Evolutionary conservation across 2,113 vertebrate species (phyloP).

Genomic region (Puffinus mauretanicus): DNA sequence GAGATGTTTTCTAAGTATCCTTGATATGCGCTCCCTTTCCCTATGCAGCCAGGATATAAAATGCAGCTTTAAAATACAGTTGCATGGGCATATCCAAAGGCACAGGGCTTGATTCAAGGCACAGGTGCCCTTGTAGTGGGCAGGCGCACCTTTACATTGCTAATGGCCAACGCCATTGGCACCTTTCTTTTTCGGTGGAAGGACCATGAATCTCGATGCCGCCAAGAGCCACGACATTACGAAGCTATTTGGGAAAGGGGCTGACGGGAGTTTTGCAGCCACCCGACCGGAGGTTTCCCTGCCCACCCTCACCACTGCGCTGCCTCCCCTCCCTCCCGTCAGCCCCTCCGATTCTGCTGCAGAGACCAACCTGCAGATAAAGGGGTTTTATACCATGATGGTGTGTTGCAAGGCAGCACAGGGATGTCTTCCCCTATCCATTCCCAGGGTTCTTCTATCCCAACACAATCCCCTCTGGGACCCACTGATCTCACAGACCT

Average conservation of each 20-base stretch:
- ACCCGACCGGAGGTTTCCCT: neutral
- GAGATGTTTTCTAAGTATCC: neutral
- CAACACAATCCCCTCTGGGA: neutral
- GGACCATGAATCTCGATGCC: neutral
- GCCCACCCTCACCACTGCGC: too few species aligned
- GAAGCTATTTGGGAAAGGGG: neutral
- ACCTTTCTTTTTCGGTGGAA: neutral
- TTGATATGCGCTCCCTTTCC: neutral
- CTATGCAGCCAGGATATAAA: neutral
- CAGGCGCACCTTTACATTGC: neutral
- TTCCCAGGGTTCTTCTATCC: neutral
- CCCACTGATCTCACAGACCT: neutral
- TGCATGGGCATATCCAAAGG: neutral
- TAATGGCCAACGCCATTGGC: neutral
- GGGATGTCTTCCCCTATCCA: too few species aligned
- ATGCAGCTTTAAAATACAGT: neutral
- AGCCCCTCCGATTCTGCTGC: too few species aligned
- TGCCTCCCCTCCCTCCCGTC: too few species aligned
- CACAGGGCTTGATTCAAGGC: neutral
- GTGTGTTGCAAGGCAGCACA: too few species aligned
- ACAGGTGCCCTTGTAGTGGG: neutral
- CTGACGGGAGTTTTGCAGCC: neutral
- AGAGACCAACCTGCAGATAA: too few species aligned
- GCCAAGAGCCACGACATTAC: fast-evolving
- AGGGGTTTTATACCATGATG: too few species aligned